A percentile compares a stretch with the other conserved stretches of the same genome.
phyloP scores from a whole-genome alignment of 2,113 vertebrate genomes.

The Perognathus longimembris region DNA sequence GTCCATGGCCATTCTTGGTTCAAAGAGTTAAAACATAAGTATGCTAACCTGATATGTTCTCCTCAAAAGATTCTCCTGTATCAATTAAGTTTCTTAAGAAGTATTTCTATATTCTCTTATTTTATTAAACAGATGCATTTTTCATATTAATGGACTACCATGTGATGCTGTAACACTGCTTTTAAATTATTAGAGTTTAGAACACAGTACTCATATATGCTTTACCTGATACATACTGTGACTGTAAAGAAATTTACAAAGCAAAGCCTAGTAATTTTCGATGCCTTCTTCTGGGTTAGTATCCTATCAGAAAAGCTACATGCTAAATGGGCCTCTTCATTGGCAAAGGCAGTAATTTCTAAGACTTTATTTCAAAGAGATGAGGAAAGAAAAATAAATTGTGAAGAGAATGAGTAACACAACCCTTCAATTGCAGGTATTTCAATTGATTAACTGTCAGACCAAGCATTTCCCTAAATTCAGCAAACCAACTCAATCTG shows the following conservation, averaged over 20 bases:
- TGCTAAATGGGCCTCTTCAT: constrained; percentile 74
- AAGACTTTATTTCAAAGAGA: constrained; percentile 79
- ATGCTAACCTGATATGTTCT: neutral
- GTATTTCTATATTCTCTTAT: neutral
- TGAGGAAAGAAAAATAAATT: constrained; percentile 74
- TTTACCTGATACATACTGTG: neutral
- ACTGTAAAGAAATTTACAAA: neutral
- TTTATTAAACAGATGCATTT: neutral
- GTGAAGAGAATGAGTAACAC: constrained; percentile 84
- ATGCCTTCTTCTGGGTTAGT: neutral
- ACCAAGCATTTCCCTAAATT: constrained; percentile 84
- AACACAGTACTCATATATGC: neutral
- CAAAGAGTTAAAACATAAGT: neutral
- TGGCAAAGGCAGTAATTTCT: constrained; percentile 74
- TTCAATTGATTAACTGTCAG: constrained; percentile 87
- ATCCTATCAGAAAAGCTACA: constrained; percentile 45
- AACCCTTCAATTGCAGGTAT: constrained; percentile 85
- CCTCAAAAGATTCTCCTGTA: neutral
- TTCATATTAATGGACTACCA: neutral
- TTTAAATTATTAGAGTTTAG: neutral
- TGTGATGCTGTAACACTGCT: neutral
- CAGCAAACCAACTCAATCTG: constrained; percentile 85
- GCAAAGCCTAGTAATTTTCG: constrained; percentile 14
- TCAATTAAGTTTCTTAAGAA: neutral
- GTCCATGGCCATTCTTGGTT: neutral